A percentile compares a stretch with the other conserved stretches of the same genome.
phyloP scores from a whole-genome alignment of 2,797 vertebrate species.

The Scomberomorus guttatus region DNA sequence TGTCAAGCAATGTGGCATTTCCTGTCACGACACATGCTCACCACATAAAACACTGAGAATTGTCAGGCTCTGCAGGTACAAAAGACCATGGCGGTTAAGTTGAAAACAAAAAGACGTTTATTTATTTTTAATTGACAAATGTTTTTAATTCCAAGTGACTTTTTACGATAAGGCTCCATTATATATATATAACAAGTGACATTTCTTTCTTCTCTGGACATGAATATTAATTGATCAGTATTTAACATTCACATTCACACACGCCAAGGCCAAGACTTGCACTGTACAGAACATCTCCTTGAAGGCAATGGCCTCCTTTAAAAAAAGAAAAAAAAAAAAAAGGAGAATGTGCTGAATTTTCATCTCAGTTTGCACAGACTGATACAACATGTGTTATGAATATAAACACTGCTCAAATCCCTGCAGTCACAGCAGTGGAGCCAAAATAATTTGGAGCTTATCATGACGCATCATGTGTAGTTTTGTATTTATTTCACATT shows the following conservation, averaged over 20 bases:
- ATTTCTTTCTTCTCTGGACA: neutral
- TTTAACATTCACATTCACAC: neutral
- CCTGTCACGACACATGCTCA: neutral
- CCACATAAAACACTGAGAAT: neutral
- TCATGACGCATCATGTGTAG: neutral
- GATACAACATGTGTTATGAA: slow-evolving; percentile 34
- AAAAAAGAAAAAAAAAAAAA: neutral
- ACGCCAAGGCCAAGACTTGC: slow-evolving; percentile 5
- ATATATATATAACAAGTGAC: neutral
- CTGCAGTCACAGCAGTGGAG: slow-evolving; percentile 13
- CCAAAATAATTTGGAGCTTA: slow-evolving; percentile 19
- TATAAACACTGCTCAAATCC: slow-evolving; percentile 28
- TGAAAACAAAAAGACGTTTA: neutral
- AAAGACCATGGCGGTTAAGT: neutral
- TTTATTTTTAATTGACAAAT: neutral
- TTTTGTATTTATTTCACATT: slow-evolving; percentile 3
- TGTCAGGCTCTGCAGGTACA: neutral
- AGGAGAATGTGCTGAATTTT: neutral
- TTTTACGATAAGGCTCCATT: neutral
- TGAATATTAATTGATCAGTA: slow-evolving; percentile 25
- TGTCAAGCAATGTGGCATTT: slow-evolving; percentile 19
- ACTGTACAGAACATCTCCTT: slow-evolving; percentile 17
- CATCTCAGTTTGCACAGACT: slow-evolving; percentile 17
- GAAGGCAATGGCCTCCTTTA: slow-evolving; percentile 6
- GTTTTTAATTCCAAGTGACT: slow-evolving; percentile 1